Conservation (phyloP, 2,888 invertebrate species). For the Mythimna lalbum region DNA sequence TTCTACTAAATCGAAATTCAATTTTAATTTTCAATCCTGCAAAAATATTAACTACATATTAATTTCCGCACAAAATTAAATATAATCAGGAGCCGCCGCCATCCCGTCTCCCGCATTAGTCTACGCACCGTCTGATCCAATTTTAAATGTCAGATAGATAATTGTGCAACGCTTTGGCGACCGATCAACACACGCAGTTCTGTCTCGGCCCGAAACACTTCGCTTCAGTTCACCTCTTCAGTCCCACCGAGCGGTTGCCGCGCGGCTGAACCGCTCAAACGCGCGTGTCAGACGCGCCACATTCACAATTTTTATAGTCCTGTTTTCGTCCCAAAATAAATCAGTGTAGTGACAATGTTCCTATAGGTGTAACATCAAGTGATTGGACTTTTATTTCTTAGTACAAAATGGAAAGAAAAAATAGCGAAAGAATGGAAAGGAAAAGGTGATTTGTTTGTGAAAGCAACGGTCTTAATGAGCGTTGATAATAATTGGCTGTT, state of each 20-base stretch:
- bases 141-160: slow-evolving; percentile 91
- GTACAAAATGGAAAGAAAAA: slow-evolving; percentile 64
- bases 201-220: slow-evolving; percentile 80
- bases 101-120: slow-evolving; percentile 72
- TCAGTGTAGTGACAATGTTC: slow-evolving; percentile 68
- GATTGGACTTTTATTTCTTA: slow-evolving; percentile 60
- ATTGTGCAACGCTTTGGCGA: slow-evolving; percentile 89
- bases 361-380: slow-evolving; percentile 57
- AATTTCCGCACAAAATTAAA: slow-evolving; percentile 31
- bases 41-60: neutral
- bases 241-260: slow-evolving; percentile 51
- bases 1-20: too few species aligned
- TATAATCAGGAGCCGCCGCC: slow-evolving; percentile 45
- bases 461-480: slow-evolving; percentile 33
- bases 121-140: slow-evolving; percentile 84
- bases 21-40: neutral
- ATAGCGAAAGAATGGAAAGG: slow-evolving; percentile 85
- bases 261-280: slow-evolving; percentile 54
- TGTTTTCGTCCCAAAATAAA: slow-evolving; percentile 66
- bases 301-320: slow-evolving; percentile 51
- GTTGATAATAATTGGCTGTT: slow-evolving; percentile 43
- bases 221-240: slow-evolving; percentile 71
- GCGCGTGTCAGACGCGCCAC: slow-evolving; percentile 60
- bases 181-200: slow-evolving; percentile 81
- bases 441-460: slow-evolving; percentile 83